A percentile compares a stretch with the other conserved stretches of the same genome.
Conservation (phyloP, 2,113 vertebrate species). For the Aix galericulata region DNA sequence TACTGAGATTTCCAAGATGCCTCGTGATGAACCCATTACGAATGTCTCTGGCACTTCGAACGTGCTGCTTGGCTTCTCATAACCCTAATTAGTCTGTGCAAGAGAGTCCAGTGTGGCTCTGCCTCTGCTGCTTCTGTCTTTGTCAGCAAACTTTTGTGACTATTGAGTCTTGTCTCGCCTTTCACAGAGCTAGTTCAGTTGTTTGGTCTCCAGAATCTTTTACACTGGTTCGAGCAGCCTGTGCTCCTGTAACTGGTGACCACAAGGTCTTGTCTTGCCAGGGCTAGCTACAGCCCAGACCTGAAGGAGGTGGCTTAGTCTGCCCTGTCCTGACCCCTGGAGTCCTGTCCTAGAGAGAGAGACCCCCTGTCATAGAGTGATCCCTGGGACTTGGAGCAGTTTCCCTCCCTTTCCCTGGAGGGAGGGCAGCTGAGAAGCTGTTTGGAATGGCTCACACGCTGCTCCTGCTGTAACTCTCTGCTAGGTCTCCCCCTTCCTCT, state of each 20-base stretch:
- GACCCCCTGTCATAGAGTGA: no score
- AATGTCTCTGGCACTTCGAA: not conserved
- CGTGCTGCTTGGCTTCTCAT: not conserved
- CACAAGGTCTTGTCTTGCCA: no score
- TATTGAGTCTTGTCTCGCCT: not conserved
- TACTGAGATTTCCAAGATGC: not conserved
- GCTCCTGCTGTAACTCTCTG: not conserved
- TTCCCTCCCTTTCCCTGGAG: no score
- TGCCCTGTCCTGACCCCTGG: no score
- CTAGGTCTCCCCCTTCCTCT: not conserved
- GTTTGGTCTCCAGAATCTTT: no score
- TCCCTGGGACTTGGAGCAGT: no score
- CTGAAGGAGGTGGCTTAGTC: no score
- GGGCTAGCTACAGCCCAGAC: no score
- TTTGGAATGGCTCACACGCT: not conserved
- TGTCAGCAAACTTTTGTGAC: not conserved
- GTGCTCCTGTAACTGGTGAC: no score
- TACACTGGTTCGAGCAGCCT: no score
- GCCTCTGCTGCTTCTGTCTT: not conserved
- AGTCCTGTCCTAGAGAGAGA: no score
- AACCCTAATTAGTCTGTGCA: not conserved
- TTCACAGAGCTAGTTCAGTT: not conserved
- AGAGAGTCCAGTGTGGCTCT: fast-evolving
- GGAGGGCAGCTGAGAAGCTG: not conserved
- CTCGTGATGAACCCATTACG: not conserved